Evolutionary conservation across 2,113 vertebrate genomes (phyloP).

Genomic region (Cygnus atratus): DNA sequence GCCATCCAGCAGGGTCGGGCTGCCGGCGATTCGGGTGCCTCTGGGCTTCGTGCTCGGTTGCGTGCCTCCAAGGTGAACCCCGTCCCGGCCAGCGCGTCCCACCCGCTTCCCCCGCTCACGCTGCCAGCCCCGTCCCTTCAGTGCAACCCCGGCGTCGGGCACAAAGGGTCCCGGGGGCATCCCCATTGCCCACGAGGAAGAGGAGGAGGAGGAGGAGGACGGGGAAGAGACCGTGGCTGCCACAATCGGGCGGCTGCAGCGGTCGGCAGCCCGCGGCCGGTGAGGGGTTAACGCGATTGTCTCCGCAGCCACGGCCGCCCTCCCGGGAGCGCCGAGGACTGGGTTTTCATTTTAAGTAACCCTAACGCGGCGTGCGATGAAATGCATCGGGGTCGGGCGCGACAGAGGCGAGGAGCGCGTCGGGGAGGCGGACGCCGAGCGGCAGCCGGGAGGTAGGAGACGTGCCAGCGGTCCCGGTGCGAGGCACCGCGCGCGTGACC

Average conservation of each 20-base stretch:
- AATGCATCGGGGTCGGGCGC: background rate
- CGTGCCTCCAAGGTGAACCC: background rate
- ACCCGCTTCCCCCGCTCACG: background rate
- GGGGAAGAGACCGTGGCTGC: background rate
- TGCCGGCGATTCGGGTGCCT: background rate
- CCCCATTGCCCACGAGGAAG: rapidly evolving
- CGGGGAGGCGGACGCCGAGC: background rate
- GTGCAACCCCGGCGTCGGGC: background rate
- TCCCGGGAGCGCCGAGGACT: constrained; percentile 60
- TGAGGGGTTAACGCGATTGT: constrained; percentile 67
- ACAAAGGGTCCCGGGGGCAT: background rate
- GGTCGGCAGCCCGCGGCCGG: background rate
- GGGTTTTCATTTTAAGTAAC: constrained; percentile 73
- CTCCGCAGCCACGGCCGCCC: constrained; percentile 48
- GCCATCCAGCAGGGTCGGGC: background rate
- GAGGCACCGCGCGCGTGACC: background rate
- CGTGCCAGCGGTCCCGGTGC: background rate
- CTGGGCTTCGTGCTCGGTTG: background rate
- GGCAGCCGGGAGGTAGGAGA: background rate
- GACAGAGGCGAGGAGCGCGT: background rate
- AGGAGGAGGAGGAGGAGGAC: rapidly evolving
- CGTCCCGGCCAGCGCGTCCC: background rate
- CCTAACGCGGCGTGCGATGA: constrained; percentile 47
- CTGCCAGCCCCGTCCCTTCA: background rate
- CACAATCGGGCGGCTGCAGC: background rate